Base-by-base conservation (phyloP, 2,113 vertebrate genomes). In the Heterotis niloticus region DNA sequence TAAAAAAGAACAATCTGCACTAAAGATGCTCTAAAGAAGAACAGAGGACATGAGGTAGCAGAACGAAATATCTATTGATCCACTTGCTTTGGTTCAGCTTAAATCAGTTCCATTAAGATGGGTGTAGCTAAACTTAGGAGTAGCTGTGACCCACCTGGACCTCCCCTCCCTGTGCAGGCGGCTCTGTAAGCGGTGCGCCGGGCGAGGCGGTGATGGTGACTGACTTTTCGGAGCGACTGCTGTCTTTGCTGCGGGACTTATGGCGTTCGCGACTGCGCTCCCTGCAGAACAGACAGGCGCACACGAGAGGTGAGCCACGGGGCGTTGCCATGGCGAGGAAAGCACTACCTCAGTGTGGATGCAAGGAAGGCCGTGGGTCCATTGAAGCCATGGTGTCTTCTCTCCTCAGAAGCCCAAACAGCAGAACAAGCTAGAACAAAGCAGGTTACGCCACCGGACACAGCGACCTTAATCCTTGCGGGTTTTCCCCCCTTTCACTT, bases 151-250 rank as follows among this genome's bases (percentile, higher is more conserved):
- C 67, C 87, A 99, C 96, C 96, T 98, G 96, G 65, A 91, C 88
- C 52, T 91, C 91, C 83, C 96, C 95, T 0, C 91, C 88, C 56
- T 89, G 92, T 4, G 91, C 86, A 10, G 93, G 81, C 0, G 94
- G 94, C 0, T 96, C 96, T 1, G 91, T 94, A 77, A 96, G 91
- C 0, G 96, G 94, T 80, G 96, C 94, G 0, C 92, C 95, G 0
- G 95, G 93, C 20, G 95, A 93, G 0, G 95, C 90, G 84, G 96
- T 95, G 79, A 98, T 98, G 0, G 96, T 99, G 74, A 98, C 95
- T 0, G 97, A 97, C 85, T 98, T 98, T 88, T 98, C 97, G 0
- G 95, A 96, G 23, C 95, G 94, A 81, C 93, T 20, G 60, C 60
- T 90, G 80, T 97, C 97, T 88, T 96, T 98, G 89, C 87, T 95